Conservation (phyloP, 2,888 invertebrate species). For the Acanthococcus lagerstroemiae region DNA sequence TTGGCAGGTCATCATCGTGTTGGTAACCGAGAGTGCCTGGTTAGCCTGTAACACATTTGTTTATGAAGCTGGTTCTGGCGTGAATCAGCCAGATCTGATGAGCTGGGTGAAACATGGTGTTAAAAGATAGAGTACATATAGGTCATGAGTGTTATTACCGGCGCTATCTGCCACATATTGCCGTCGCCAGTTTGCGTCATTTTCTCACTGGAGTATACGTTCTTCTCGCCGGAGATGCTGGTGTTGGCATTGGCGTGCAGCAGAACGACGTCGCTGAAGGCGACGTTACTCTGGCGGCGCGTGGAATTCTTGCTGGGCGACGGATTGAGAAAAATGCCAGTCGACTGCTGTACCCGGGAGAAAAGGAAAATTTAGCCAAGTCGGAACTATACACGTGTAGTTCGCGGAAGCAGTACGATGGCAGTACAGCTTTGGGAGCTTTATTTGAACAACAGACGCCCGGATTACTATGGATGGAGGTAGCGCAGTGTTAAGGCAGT, state of each 20-base stretch:
- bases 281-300: constrained; percentile 69
- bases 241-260: constrained; percentile 43
- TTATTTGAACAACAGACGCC: no score
- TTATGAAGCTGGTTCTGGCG: neutral
- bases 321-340: constrained; percentile 39
- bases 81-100: no score
- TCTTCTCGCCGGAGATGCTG: constrained; percentile 26
- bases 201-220: constrained; percentile 57
- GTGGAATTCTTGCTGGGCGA: constrained; percentile 43
- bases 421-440: no score
- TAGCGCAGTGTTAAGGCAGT: neutral
- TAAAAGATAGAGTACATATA: neutral
- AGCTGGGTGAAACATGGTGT: neutral
- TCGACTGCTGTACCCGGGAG: constrained; percentile 8
- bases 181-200: constrained; percentile 77
- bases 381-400: neutral
- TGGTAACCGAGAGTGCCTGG: constrained; percentile 19
- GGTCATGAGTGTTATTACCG: neutral
- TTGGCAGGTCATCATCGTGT: constrained; percentile 62
- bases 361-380: neutral
- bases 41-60: constrained; percentile 6
- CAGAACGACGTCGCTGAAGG: constrained; percentile 78
- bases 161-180: constrained; percentile 49
- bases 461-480: neutral
- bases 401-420: neutral